Evolutionary conservation across 1,140 invertebrate species (phyloP).

Genomic region (Belonocnema kinseyi): DNA sequence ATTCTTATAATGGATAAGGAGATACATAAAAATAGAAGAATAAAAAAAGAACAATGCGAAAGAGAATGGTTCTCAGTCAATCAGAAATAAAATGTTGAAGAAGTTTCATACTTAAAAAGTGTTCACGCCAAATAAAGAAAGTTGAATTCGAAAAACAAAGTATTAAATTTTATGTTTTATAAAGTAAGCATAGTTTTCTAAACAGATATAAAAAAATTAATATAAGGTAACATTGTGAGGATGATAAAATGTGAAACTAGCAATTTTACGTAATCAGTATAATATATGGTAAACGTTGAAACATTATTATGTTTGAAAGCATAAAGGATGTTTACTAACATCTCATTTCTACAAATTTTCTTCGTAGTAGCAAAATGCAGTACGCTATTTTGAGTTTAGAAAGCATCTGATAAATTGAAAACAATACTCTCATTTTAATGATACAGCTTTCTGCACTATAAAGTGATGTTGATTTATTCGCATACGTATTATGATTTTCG

Average conservation of each 20-base stretch:
- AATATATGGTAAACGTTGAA: conserved; percentile 5
- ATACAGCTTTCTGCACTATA: too few species aligned
- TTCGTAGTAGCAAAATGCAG: neutral
- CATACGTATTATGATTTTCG: too few species aligned
- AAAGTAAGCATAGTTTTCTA: neutral
- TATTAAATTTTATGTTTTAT: neutral
- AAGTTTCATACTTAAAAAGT: too few species aligned
- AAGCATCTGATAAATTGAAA: neutral
- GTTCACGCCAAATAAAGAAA: neutral
- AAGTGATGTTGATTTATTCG: too few species aligned
- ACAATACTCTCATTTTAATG: neutral
- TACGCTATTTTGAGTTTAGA: conserved; percentile 10
- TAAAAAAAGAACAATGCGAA: neutral
- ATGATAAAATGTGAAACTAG: neutral
- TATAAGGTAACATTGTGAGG: neutral
- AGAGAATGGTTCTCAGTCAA: neutral
- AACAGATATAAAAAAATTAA: neutral
- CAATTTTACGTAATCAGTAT: neutral
- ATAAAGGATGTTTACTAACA: neutral
- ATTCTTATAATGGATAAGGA: neutral
- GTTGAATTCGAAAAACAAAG: neutral
- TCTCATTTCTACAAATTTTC: neutral
- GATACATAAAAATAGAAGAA: neutral
- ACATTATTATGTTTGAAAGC: neutral
- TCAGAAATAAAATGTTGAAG: too few species aligned